Percentiles rank a stretch among this genome's conserved stretches.
These are phyloP conservation scores for Isaurus tuberculatus DNA, from an alignment of 92 coral and sea anemone genomes.

Conservation along the genomic window DNA sequence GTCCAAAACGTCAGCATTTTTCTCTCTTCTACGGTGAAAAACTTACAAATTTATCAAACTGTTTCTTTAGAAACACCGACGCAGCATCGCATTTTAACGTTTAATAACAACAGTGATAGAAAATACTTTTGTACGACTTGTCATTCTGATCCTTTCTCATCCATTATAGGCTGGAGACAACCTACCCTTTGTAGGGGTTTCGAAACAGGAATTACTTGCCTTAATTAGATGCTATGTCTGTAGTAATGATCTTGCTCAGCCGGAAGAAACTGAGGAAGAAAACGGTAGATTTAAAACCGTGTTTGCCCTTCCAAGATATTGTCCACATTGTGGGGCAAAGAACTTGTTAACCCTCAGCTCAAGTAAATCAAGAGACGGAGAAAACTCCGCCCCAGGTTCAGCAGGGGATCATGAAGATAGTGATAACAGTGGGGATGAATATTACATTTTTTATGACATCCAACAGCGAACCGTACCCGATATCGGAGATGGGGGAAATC, in stretches of 20 bases:
- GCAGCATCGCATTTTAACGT: too few relatives aligned
- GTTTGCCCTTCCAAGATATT: constrained; percentile 50
- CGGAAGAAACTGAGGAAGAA: constrained; percentile 64
- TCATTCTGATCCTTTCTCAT: not conserved
- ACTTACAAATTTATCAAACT: too few relatives aligned
- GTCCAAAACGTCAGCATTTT: too few relatives aligned
- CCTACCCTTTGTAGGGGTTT: constrained; percentile 70
- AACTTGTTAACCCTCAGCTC: constrained; percentile 14
- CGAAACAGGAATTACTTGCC: constrained; percentile 56
- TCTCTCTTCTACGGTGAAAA: too few relatives aligned
- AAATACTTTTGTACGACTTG: too few relatives aligned
- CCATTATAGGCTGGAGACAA: constrained; percentile 66
- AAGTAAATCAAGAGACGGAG: not conserved
- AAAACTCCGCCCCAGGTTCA: not conserved
- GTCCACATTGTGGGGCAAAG: constrained; percentile 63
- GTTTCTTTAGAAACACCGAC: too few relatives aligned
- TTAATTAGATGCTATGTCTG: constrained; percentile 68
- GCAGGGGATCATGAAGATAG: not conserved
- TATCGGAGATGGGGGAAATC: not conserved
- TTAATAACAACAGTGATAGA: too few relatives aligned
- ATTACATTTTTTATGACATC: not conserved
- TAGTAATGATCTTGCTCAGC: constrained; percentile 62
- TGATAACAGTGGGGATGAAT: not conserved
- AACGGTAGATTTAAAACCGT: constrained; percentile 51
- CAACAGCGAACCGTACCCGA: not conserved